Percentiles rank a stretch among this genome's conserved stretches.
These are phyloP conservation scores for Agriotes lineatus DNA, from an alignment of 2,888 invertebrate genomes.

Conservation along the genomic window DNA sequence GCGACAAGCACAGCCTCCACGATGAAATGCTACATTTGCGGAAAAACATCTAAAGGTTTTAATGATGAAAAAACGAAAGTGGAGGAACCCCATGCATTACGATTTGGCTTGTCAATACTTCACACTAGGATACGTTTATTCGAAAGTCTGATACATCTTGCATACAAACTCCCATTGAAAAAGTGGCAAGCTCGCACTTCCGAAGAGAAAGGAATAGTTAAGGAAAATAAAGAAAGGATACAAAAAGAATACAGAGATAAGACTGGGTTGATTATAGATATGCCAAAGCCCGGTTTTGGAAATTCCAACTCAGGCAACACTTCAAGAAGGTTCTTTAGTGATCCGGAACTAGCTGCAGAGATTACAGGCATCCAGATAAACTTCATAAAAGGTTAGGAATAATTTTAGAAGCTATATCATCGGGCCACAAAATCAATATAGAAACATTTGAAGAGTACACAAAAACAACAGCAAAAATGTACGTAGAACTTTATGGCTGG, in stretches of 20 bases:
- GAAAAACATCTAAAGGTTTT: conserved; percentile 57
- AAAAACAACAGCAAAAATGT: conserved; percentile 4
- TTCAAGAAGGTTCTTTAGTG: neutral
- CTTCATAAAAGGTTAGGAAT: neutral
- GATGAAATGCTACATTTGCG: conserved; percentile 57
- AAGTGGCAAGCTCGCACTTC: conserved; percentile 50
- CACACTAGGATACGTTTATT: conserved; percentile 9
- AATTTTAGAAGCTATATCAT: conserved; percentile 1
- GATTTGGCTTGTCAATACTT: neutral
- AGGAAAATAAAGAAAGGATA: conserved; percentile 28
- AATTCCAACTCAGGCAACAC: conserved; percentile 46
- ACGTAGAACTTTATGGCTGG: conserved; percentile 23
- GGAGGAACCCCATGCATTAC: neutral
- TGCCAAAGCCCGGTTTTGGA: conserved; percentile 54
- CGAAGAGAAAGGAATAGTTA: conserved; percentile 20
- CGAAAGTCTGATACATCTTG: conserved; percentile 51
- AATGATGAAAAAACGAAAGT: conserved; percentile 44
- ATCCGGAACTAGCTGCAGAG: neutral
- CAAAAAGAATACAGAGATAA: conserved; percentile 44
- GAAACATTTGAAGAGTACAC: conserved; percentile 13
- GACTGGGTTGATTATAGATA: conserved; percentile 53
- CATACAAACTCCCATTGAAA: conserved; percentile 55
- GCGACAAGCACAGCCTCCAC: conserved; percentile 54
- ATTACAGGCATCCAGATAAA: neutral
- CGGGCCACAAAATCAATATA: neutral